Evolutionary conservation across 1,140 invertebrate genomes (phyloP), one percentile per base, ranked within the genome.

Genomic region (Agrilus planipennis): DNA sequence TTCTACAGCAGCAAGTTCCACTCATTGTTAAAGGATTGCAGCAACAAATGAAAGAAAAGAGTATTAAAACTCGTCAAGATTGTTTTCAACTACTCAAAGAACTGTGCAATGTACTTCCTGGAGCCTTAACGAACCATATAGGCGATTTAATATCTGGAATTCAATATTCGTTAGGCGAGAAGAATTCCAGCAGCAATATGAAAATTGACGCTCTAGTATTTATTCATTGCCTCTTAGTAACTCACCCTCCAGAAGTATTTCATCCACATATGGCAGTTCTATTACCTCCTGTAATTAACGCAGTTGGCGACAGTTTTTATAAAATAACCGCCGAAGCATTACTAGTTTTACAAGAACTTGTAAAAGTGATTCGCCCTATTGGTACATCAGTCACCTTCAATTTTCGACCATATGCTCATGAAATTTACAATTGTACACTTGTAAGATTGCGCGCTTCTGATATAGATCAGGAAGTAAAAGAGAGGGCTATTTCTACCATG

Each of bases 401-500:
- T 65, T 84, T 89, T 48, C 74, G 72, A 0, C 75, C 77, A 4
- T 88, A 85, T 57, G 81, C 87, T 1, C 69, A 70, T 2, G 77
- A 84, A 38, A 76, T 97, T 51, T 97, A 95, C 63, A 67, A 73
- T 22, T 89, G 84, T 52, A 91, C 89, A 0, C 64, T 95, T 35
- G 73, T 81, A 36, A 72, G 92, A 47, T 67, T 99, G 3, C 82
- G 81, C 55, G 89, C 93, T n/a, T 82, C 92, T 0, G 92, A 96
- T 60, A 92, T 97, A 51, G 92, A 97, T 68, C 94, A 97, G 61
- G 93, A 98, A 70, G 93, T 98, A 0, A 98, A 98, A 60, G 94
- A 98, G 59, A 73, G 92, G 41, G 92, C 94, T 4, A 97, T 98
- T 42, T 85, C 91, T 2, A 93, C 92, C 54, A 95, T 95, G 85